phyloP scores from a whole-genome alignment of 2,888 invertebrate genomes.

The Autographa pulchrina region DNA sequence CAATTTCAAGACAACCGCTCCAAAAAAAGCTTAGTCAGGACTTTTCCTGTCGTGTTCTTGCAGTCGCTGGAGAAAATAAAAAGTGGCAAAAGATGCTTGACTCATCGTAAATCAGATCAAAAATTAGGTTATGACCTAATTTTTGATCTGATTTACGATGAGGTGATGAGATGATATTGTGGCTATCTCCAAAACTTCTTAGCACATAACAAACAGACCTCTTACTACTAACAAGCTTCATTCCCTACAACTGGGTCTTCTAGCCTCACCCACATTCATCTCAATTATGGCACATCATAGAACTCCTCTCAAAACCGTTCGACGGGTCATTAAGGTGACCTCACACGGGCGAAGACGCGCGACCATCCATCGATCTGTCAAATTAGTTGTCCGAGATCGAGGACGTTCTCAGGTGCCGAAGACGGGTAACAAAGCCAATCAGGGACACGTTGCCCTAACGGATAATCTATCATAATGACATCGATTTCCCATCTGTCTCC shows the following conservation, averaged over 20 bases:
- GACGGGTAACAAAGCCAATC: constrained; percentile 88
- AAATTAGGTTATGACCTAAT: background rate
- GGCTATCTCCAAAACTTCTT: background rate
- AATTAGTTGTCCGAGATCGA: constrained; percentile 81
- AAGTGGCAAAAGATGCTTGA: background rate
- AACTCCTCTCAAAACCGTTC: constrained; percentile 29
- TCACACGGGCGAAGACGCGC: constrained; percentile 68
- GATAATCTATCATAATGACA: constrained; percentile 89
- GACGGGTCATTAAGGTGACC: constrained; percentile 77
- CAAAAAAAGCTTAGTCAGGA: background rate
- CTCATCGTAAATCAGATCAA: background rate
- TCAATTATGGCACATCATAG: constrained; percentile 2
- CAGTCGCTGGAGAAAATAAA: background rate
- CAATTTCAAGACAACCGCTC: background rate
- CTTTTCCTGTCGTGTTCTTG: background rate
- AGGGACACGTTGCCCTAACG: constrained; percentile 79
- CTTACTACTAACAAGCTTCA: background rate
- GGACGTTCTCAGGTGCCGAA: constrained; percentile 81
- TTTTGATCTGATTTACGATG: too few species aligned
- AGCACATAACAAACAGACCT: background rate
- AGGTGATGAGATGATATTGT: too few species aligned
- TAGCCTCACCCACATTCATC: constrained; percentile 8
- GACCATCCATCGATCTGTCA: constrained; percentile 86
- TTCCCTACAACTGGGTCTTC: background rate
- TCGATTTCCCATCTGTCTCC: constrained; percentile 84